A percentile compares a stretch with the other conserved stretches of the same genome.
Evolutionary conservation across 1,140 invertebrate species (phyloP).

Genomic region (Caerostris darwini): DNA sequence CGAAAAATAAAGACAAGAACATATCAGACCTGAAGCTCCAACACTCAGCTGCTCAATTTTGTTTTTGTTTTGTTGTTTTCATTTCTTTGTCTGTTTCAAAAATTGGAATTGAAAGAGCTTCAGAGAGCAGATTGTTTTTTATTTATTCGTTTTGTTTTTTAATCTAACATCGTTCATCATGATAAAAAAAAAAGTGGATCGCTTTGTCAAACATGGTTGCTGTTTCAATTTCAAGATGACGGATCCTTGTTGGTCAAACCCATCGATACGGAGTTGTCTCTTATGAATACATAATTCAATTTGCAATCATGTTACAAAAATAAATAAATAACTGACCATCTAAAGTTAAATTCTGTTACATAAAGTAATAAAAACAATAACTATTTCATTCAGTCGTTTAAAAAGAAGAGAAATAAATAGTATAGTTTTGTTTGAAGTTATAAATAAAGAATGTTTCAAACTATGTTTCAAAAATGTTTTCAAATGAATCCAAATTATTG

Average conservation of each 20-base stretch:
- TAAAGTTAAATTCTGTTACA: not conserved
- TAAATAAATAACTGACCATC: constrained; percentile 57
- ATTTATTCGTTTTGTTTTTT: too few relatives aligned
- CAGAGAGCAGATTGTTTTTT: not conserved
- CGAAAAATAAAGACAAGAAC: not conserved
- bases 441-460: too few relatives aligned
- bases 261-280: not conserved
- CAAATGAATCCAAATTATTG: too few relatives aligned
- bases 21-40: not conserved
- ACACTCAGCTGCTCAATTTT: constrained; percentile 26
- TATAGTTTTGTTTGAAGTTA: too few relatives aligned
- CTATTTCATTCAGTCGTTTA: too few relatives aligned
- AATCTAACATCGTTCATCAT: constrained; percentile 45
- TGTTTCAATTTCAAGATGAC: constrained; percentile 4
- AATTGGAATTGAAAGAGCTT: not conserved
- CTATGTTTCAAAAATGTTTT: too few relatives aligned
- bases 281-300: constrained; percentile 69
- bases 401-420: too few relatives aligned
- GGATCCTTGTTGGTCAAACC: not conserved
- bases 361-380: too few relatives aligned
- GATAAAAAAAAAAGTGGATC: constrained; percentile 4
- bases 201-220: not conserved
- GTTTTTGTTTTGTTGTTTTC: not conserved
- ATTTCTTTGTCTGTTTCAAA: not conserved
- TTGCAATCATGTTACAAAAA: constrained; percentile 21